Base-by-base conservation (phyloP, 2,113 vertebrate species). In the Aplodontia rufa region DNA sequence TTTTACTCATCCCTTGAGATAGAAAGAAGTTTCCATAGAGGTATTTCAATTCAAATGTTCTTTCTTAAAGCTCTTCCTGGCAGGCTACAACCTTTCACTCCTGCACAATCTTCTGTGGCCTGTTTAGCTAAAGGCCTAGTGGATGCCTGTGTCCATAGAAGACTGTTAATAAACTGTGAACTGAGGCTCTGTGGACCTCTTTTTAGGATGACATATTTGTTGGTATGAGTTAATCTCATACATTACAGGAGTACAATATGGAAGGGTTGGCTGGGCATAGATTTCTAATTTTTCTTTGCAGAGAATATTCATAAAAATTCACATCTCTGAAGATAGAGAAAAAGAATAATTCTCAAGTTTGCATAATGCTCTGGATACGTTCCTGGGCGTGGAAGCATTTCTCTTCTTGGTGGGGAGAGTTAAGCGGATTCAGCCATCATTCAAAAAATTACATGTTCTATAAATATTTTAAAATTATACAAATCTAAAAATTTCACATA, bases 241-340 rank as follows among this genome's bases (percentile, higher is more conserved):
- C 1, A 5, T n/a, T 35, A 37, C 3, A 75, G 80, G 32, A 78
- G 9, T 47, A 11, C 35, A 49, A 6, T 51, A 42, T 20, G 22
- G 28, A 86, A 74, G 26, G 6, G 8, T 35, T 92, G 26, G 5
- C 40, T 60, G 12, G 68, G 13, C 47, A 35, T 66, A 51, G 17
- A 62, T 87, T 87, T 91, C 72, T 93, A 45, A 69, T 58, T 93
- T 90, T 87, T 94, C 28, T 74, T 79, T 85, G 47, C 37, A 82
- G 53, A 84, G 47, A 94, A 62, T 10, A 2, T 35, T 12, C 14
- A 75, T 30, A 79, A 92, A 82, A 93, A 60, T 40, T 64, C 11
- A 4, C 91, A n/a, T 81, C 42, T 94, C 96, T 83, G 47, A 79
- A 89, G 51, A 53, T 53, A 16, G 32, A 35, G 83, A 64, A 89